Base-by-base conservation (phyloP, 2,113 vertebrate species). In the Sinocyclocheilus anophthalmus region DNA sequence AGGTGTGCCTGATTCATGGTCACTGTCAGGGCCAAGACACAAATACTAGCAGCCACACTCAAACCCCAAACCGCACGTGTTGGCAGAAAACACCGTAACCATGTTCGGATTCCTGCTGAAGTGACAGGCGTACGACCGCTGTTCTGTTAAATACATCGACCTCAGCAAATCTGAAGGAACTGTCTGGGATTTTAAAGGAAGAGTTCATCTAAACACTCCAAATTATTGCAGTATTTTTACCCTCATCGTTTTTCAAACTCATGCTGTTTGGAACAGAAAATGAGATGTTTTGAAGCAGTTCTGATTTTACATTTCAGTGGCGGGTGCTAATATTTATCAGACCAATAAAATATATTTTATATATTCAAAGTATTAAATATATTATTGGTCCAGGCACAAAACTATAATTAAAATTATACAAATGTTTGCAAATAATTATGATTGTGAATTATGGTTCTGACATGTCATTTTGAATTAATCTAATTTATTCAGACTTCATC, bases 1-100 rank as follows among this genome's bases (percentile, higher is more conserved):
- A 81, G 83, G 76, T 83, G 84, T 10, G 61, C 61, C 81, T 85
- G 83, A 84, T 81, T 85, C 76, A 53, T n/a, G 48, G 84, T 81
- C 55, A 87, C 73, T 83, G n/a, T 83, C 72, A 83, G 39, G 42
- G 42, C 39, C 42, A 70, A 79, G 85, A 87, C 59, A 24, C 81
- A 53, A 86, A 86, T 89, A 75, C 39, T 55, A 86, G 75, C 80
- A 55, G 67, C 42, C 72, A 87, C 83, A 78, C 77, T 89, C 65
- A 53, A 55, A 86, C 76, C 69, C 65, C 61, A 81, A 81, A 82
- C 88, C 14, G 22, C 37, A 84, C 26, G 59, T 84, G 76, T 81
- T 77, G 81, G 57, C 76, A 77, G 72, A 80, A 69, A 80, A 80
- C 65, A 57, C 33, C 1, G 4, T 57, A 37, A 6, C 61, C 76